Evolutionary conservation across 2,113 vertebrate species (phyloP), one percentile per base, ranked within the genome.

Genomic region (Otocyon megalotis): DNA sequence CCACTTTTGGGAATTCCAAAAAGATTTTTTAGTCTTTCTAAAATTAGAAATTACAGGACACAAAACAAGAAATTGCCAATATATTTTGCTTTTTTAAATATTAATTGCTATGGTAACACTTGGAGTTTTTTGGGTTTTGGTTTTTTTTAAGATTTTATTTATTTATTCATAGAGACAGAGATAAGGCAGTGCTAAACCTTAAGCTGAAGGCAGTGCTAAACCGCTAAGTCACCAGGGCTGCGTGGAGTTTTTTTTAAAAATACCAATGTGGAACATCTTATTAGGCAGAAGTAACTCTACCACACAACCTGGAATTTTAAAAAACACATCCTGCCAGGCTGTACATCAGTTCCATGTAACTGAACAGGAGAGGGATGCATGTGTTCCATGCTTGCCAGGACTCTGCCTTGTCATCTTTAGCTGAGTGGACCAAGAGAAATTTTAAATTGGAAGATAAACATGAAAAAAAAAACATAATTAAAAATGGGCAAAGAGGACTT

Each of bases 91-190:
- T 88, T 71, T 0, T 0, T 28, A 63, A 80, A 94, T 82, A 96
- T 54, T 0, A 0, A 87, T 93, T 97, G 77, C 86, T 97, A 74
- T 58, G 67, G 94, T 72, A 98, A 97, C 71, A 86, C 69, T 48
- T 4, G 5, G 26, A 77, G 1, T 10, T 53, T 53, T 67, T n/a
- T n/a, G 43, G 43, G 43, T 43, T 43, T 43, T 43, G 43, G 5
- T 5, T 43, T 43, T 43, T 43, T 43, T 43, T 43, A 43, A 43
- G 43, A 43, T 43, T 43, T 43, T 43, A 43, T 43, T 43, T 43
- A 43, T 43, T 43, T 43, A 43, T 43, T 43, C 43, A 43, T 43
- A 43, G 43, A 43, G 43, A 43, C 43, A 43, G 43, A 43, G 43
- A 43, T 5, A 43, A 43, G 43, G 43, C 6, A 43, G 7, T 43